Base-by-base conservation (phyloP, 2,888 invertebrate species). In the Thereva unica region DNA sequence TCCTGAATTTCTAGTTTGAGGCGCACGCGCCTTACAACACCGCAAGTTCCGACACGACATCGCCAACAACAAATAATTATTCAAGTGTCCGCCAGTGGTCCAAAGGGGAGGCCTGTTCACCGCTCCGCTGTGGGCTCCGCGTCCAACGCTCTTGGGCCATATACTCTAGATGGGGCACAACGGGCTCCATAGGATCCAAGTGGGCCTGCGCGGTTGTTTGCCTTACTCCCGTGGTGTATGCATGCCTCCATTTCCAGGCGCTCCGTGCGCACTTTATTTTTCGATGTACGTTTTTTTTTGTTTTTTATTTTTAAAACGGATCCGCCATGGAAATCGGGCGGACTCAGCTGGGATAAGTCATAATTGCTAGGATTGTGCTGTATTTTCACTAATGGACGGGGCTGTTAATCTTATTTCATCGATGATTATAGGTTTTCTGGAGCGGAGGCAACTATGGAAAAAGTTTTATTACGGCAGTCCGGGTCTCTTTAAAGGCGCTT, bases 1-100 rank as follows among this genome's bases (percentile, higher is more conserved):
- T 72, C 72, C 69, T 68, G 72, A 72, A 71, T 66, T 68, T 72
- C 72, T 67, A 67, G 72, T 72, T 72, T 64, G 23, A 34, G 53
- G 45, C 52, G 64, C 64, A 64, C 64, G 64, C 64, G 64, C 44
- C 64, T 64, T 64, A 45, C 53, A 64, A 4, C 42, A 42, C 52
- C 10, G 12, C 49, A 47, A 37, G 37, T n/a, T 23, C 37, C 49
- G 23, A 50, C n/a, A 42, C 4, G 42, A 47, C 9, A 56, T 6
- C 44, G 23, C 12, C 52, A 64, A 44, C 52, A 53, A 53, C 64
- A 64, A 64, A 52, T 53, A 64, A 64, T 64, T 64, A 64, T 53
- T 64, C 53, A 44, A 53, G 53, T 6, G 7, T 4, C 47, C 47
- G 23, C 47, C 2, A 47, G 10, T 64, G 54, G 44, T 64, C 63